These are phyloP conservation scores for Spea multiplicata DNA, from an alignment of 2,113 vertebrate species.

Conservation along the genomic window DNA sequence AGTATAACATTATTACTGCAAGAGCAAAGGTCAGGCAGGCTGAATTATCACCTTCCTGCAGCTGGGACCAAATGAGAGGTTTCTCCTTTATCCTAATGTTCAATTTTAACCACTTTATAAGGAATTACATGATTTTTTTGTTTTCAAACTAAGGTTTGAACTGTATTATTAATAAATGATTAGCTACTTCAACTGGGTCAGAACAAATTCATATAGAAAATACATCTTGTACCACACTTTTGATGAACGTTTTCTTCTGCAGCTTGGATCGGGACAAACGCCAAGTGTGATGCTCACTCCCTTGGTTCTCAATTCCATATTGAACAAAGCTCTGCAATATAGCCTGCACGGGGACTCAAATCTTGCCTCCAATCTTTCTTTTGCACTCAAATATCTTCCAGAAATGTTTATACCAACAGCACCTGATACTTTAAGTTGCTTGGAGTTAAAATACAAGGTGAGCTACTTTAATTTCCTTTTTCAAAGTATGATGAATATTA, in stretches of 20 bases:
- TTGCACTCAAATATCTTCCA: slow-evolving; percentile 89
- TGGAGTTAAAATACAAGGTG: slow-evolving; percentile 97
- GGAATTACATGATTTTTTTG: too few relatives aligned
- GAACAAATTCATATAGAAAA: too few relatives aligned
- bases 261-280: slow-evolving; percentile 90
- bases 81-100: too few relatives aligned
- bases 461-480: slow-evolving; percentile 40
- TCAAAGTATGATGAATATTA: background rate
- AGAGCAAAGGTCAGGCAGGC: too few relatives aligned
- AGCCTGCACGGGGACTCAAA: slow-evolving; percentile 87
- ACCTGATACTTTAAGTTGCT: slow-evolving; percentile 86
- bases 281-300: slow-evolving; percentile 90
- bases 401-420: slow-evolving; percentile 89
- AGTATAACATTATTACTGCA: too few relatives aligned
- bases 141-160: too few relatives aligned
- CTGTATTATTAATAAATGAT: too few relatives aligned
- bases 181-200: too few relatives aligned
- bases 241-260: background rate
- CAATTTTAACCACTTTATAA: too few relatives aligned
- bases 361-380: slow-evolving; percentile 86
- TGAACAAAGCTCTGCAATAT: slow-evolving; percentile 92
- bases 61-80: too few relatives aligned
- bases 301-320: slow-evolving; percentile 86
- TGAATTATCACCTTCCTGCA: too few relatives aligned
- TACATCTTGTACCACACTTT: too few relatives aligned